Evolutionary conservation across 2,797 vertebrate genomes (phyloP).

Genomic region (Myotis planiceps): DNA sequence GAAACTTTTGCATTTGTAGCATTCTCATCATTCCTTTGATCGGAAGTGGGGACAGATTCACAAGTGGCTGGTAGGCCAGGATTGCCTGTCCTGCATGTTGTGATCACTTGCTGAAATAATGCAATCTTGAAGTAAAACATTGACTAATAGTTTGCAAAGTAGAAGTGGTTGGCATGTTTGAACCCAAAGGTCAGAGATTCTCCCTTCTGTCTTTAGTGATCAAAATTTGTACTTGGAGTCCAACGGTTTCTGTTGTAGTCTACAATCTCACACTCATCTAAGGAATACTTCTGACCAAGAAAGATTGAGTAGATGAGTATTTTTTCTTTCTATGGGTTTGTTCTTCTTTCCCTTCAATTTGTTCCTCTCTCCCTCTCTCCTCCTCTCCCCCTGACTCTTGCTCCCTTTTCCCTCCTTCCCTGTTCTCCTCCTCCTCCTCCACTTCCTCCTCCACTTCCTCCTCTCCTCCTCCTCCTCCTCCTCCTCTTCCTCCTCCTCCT

Average conservation of each 20-base stretch:
- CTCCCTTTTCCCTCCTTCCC: background rate
- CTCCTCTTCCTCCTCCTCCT: too few species aligned
- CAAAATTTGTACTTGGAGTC: background rate
- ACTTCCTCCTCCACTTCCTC: background rate
- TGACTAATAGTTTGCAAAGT: conserved; percentile 84
- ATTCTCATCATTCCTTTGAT: conserved; percentile 91
- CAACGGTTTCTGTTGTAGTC: background rate
- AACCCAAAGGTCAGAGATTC: background rate
- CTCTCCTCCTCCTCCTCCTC: too few species aligned
- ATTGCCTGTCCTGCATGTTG: conserved; percentile 83
- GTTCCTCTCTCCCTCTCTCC: background rate
- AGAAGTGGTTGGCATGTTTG: conserved; percentile 48
- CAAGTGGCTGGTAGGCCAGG: conserved; percentile 97
- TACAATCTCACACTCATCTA: background rate
- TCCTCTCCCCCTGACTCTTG: background rate
- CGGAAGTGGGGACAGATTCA: conserved; percentile 98
- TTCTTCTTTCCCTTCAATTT: background rate
- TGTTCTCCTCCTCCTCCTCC: rapidly evolving
- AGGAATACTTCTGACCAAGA: background rate
- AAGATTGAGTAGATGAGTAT: background rate
- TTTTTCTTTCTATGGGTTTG: conserved; percentile 24
- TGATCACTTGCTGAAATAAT: conserved; percentile 81
- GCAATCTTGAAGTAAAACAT: conserved; percentile 72
- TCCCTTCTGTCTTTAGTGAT: background rate
- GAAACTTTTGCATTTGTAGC: conserved; percentile 86